These are phyloP conservation scores for Sceloporus tristichus DNA, from an alignment of 2,113 vertebrate genomes.

Conservation along the genomic window DNA sequence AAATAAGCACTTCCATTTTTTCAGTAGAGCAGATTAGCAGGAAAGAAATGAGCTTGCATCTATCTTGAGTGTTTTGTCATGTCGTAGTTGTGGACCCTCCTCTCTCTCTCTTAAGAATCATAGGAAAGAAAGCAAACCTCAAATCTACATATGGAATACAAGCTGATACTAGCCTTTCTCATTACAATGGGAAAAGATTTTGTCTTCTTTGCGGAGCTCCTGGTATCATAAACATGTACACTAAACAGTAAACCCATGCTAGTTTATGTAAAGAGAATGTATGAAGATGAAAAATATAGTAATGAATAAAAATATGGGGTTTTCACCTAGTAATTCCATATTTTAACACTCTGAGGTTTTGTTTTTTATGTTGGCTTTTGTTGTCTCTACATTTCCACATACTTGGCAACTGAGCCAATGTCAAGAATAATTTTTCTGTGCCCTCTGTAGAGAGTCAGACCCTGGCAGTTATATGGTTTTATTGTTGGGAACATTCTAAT, in stretches of 20 bases:
- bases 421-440: constrained; percentile 34
- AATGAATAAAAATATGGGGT: constrained; percentile 16
- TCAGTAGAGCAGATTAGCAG: not conserved
- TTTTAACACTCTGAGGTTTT: not conserved
- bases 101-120: not conserved
- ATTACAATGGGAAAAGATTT: not conserved
- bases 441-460: constrained; percentile 43
- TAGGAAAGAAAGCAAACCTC: not conserved
- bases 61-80: not conserved
- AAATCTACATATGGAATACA: not conserved
- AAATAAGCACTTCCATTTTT: no score
- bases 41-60: not conserved
- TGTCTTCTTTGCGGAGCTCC: not conserved
- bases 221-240: not conserved
- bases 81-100: not conserved
- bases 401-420: constrained; percentile 43
- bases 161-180: not conserved
- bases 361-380: not conserved
- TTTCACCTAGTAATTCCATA: constrained; percentile 39
- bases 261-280: constrained; percentile 27
- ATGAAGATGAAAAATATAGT: constrained; percentile 42
- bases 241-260: not conserved
- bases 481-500: not conserved
- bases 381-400: constrained; percentile 36
- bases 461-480: constrained; percentile 46